Evolutionary conservation across 2,797 vertebrate species (phyloP).

Genomic region (Monodelphis domestica): DNA sequence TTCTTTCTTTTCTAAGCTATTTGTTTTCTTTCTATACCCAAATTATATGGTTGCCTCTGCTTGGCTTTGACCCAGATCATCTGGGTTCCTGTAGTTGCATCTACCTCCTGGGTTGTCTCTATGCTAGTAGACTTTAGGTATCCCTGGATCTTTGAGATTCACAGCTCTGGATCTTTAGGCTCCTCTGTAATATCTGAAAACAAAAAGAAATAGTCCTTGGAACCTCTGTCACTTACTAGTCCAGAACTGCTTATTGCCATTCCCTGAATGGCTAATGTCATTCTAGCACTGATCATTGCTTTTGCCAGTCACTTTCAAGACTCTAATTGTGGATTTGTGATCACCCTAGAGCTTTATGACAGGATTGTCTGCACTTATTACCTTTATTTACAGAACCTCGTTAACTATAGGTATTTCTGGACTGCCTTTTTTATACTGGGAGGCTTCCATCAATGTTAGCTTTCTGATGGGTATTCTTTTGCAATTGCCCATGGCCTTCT

Average conservation of each 20-base stretch:
- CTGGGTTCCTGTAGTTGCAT: not conserved
- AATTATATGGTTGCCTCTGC: not conserved
- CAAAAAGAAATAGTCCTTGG: not conserved
- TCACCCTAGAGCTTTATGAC: not conserved
- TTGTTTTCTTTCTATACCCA: not conserved
- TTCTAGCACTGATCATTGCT: not conserved
- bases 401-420: not conserved
- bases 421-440: not conserved
- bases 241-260: not conserved
- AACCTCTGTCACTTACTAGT: not conserved
- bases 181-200: not conserved
- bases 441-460: not conserved
- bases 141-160: not conserved
- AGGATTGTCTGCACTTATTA: not conserved
- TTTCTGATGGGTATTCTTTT: not conserved
- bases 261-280: not conserved
- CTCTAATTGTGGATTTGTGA: not conserved
- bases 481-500: not conserved
- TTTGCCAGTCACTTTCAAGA: not conserved
- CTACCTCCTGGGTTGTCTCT: not conserved
- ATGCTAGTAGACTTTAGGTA: not conserved
- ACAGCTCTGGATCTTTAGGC: not conserved
- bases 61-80: not conserved
- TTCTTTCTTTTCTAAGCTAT: not conserved
- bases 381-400: not conserved